These are phyloP conservation scores for Emys orbicularis DNA, from an alignment of 2,797 vertebrate species.

Conservation along the genomic window DNA sequence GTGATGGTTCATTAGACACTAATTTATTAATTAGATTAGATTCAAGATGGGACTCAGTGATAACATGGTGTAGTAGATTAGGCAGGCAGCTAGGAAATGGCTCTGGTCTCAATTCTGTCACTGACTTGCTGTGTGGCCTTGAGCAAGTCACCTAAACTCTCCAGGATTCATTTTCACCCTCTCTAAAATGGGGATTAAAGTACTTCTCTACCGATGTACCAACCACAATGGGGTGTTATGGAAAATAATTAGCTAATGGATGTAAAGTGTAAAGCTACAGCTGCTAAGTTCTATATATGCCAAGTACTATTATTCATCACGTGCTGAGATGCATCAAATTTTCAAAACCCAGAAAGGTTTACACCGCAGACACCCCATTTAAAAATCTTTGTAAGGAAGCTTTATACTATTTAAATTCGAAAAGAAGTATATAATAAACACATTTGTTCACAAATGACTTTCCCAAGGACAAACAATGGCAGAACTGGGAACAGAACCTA, in stretches of 20 bases:
- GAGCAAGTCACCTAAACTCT: neutral
- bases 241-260: neutral
- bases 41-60: too few relatives aligned
- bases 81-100: neutral
- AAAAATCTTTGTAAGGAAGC: neutral
- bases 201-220: neutral
- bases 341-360: neutral
- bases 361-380: neutral
- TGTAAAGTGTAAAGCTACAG: neutral
- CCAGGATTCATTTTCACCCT: neutral
- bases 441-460: neutral
- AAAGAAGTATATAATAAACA: neutral
- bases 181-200: neutral
- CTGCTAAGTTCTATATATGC: neutral
- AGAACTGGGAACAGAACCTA: neutral
- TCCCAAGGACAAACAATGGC: neutral
- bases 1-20: too few relatives aligned
- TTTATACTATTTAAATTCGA: neutral
- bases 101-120: neutral
- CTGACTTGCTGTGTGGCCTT: neutral
- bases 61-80: neutral
- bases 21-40: too few relatives aligned
- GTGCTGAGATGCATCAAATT: neutral
- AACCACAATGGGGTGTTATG: neutral
- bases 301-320: neutral